These are phyloP conservation scores for Stenodema calcarata DNA, from an alignment of 2,888 invertebrate species.

Conservation along the genomic window DNA sequence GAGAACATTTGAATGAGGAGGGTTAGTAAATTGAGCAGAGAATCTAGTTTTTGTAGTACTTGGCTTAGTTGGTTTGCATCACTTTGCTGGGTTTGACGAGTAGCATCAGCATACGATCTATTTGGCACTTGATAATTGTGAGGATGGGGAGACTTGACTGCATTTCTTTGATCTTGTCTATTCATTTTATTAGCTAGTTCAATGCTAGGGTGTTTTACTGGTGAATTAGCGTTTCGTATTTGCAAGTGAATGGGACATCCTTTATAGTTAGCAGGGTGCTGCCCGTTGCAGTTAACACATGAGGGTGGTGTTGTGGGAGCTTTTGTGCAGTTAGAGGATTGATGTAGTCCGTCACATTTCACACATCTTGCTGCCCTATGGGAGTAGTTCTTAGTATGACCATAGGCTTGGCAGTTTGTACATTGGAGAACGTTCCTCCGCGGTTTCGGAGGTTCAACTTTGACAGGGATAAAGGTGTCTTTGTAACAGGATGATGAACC, in stretches of 20 bases:
- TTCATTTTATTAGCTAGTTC: neutral
- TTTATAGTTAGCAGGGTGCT: neutral
- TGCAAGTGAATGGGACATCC: neutral
- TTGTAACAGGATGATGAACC: too few relatives aligned
- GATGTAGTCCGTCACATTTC: too few relatives aligned
- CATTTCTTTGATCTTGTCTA: neutral
- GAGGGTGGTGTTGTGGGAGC: neutral
- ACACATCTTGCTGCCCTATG: too few relatives aligned
- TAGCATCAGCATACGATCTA: neutral
- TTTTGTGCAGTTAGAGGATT: neutral
- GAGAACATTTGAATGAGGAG: neutral
- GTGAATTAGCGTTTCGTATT: neutral
- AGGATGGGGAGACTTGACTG: neutral
- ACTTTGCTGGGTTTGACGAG: neutral
- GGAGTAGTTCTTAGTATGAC: too few relatives aligned
- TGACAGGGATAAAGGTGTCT: too few relatives aligned
- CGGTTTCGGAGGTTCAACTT: too few relatives aligned
- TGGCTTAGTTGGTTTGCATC: neutral
- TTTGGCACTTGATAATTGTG: neutral
- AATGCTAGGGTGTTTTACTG: neutral
- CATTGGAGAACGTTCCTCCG: too few relatives aligned
- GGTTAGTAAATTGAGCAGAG: neutral
- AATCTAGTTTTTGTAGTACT: neutral
- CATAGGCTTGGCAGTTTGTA: too few relatives aligned
- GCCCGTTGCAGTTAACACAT: neutral